Conservation (phyloP, 2,888 invertebrate species). For the Leptinotarsa juncta region DNA sequence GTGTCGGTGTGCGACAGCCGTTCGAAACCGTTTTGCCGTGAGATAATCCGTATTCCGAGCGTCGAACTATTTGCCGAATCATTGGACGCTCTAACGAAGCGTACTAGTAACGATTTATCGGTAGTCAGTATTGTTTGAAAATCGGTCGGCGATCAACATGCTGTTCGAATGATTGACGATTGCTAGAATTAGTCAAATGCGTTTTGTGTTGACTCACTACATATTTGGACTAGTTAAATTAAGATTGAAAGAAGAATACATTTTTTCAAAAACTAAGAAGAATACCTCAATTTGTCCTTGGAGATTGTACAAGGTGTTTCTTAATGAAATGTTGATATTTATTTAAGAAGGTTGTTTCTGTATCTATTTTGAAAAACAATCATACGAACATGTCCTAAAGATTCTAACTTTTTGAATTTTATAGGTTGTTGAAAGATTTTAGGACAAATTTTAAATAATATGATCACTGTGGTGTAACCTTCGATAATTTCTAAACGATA, state of each 20-base stretch:
- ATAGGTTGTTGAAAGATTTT: no score
- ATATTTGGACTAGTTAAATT: no score
- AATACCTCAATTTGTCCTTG: no score
- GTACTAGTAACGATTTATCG: slow-evolving; percentile 38
- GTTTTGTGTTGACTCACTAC: neutral
- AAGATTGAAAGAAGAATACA: neutral
- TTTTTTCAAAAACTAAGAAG: neutral
- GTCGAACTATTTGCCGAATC: slow-evolving; percentile 42
- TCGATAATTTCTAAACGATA: no score
- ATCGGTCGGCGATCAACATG: slow-evolving; percentile 31
- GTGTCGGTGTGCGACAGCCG: slow-evolving; percentile 31
- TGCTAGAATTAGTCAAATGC: slow-evolving; percentile 4
- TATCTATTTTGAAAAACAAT: no score
- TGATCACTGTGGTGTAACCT: no score
- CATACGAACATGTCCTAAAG: no score
- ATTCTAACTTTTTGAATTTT: no score
- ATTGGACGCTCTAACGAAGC: slow-evolving; percentile 40
- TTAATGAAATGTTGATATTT: no score
- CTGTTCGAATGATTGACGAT: slow-evolving; percentile 32
- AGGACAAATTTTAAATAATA: no score
- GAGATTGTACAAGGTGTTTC: no score
- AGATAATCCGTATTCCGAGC: slow-evolving; percentile 41
- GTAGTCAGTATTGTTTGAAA: slow-evolving; percentile 25
- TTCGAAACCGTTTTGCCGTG: slow-evolving; percentile 39
- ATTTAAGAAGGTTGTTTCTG: no score